Base-by-base conservation (phyloP, 2,888 invertebrate species). In the Molorchus minor region DNA sequence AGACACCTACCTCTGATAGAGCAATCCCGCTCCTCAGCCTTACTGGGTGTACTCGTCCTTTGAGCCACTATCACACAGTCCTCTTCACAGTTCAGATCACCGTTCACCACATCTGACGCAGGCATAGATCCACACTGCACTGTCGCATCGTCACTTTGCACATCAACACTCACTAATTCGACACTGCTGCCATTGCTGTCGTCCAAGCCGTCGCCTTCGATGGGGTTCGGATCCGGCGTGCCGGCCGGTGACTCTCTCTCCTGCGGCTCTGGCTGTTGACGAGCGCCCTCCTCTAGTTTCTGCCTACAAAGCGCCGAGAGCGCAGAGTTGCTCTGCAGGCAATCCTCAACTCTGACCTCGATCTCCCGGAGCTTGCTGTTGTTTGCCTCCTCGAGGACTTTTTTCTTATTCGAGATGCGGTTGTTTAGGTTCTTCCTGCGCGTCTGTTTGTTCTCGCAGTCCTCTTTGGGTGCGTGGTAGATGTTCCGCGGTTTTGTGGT, bases 51-150 rank as follows among this genome's bases (percentile, higher is more conserved):
- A 83, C 82, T 77, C 81, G 59, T 57, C 51, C 55, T 58, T 65
- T 57, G 69, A 68, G 85, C 84, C 84, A 86, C 85, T 82, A 86
- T 86, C 81, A 86, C 85, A 83, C 85, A 86, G 84, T 86, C 85
- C 81, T 86, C 85, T 82, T 85, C 77, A 77, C 76, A 77, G 66
- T 68, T 80, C 75, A 77, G 80, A 77, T 80, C 82, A 76, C 76
- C 41, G 52, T 52, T 52, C 41, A 52, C 52, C 52, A 52, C 52
- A 40, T 52, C 29, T 52, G 52, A 52, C 41, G 68, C 66, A 45
- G 65, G 64, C 54, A 64, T 63, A 64, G 63, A 64, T 56, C 66
- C 62, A 58, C 68, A 67, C 54, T 69, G 63, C 70, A 70, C 73
- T 68, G 69, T 67, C 52, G 67, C 75, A 70, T 73, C 74, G 66